Percentiles rank a stretch among this genome's conserved stretches.
Evolutionary conservation across 2,888 invertebrate genomes (phyloP).

Genomic region (Volucella inanis): DNA sequence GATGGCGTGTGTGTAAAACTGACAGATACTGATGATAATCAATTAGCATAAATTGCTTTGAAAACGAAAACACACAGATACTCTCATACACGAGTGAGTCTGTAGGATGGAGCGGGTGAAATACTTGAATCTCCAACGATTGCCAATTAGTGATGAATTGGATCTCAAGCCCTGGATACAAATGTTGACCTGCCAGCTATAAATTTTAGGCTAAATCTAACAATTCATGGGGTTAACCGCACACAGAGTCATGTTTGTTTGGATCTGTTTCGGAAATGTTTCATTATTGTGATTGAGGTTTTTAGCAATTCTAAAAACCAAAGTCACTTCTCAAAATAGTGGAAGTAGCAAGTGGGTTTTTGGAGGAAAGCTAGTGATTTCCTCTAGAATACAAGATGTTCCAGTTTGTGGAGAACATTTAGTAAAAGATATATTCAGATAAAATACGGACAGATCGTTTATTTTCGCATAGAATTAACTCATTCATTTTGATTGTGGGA

Average conservation of each 20-base stretch:
- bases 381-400: no score
- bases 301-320: neutral
- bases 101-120: neutral
- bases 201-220: conserved; percentile 18
- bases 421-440: no score
- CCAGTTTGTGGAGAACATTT: no score
- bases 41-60: conserved; percentile 67
- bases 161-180: conserved; percentile 30
- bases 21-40: conserved; percentile 64
- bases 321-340: no score
- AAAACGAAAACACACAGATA: conserved; percentile 47
- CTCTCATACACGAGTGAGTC: neutral
- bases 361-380: no score
- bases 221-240: conserved; percentile 4
- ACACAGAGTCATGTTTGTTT: neutral
- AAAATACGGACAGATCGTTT: no score
- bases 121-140: conserved; percentile 33
- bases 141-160: conserved; percentile 62
- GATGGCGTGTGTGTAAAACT: conserved; percentile 50
- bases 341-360: no score
- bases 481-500: no score
- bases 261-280: conserved; percentile 3
- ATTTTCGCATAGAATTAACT: no score
- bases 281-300: neutral
- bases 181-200: conserved; percentile 44